These are phyloP conservation scores for Drosophila seguyi DNA, from an alignment of 1,140 invertebrate genomes.

Conservation along the genomic window DNA sequence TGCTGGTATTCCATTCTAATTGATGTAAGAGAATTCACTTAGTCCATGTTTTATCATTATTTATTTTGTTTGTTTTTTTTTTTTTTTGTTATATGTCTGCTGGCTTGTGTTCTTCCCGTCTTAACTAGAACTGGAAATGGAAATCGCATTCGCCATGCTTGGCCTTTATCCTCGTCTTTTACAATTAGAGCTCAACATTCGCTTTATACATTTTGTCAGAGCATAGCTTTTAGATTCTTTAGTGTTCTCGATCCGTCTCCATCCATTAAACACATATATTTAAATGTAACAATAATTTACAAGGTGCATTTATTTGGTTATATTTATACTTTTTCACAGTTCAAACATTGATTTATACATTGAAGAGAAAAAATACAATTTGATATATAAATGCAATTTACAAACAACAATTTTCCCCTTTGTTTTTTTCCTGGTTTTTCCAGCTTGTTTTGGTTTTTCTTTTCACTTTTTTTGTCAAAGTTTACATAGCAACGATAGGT, in stretches of 20 bases:
- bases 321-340: conserved; percentile 37
- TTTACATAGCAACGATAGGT: conserved; percentile 51
- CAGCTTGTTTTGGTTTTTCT: not conserved
- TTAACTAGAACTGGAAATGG: conserved; percentile 49
- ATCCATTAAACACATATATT: conserved; percentile 54
- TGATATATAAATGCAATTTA: conserved; percentile 71
- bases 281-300: conserved; percentile 77
- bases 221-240: conserved; percentile 24
- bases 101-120: conserved; percentile 6
- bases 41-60: conserved; percentile 30
- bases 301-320: conserved; percentile 66
- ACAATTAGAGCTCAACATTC: conserved; percentile 41
- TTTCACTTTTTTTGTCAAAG: conserved; percentile 26
- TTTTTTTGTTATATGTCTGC: conserved; percentile 1
- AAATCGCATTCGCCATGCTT: conserved; percentile 13
- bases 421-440: conserved; percentile 4
- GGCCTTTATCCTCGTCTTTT: conserved; percentile 11
- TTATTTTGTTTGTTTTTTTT: not conserved
- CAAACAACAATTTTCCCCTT: conserved; percentile 41
- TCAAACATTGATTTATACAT: conserved; percentile 62
- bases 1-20: conserved; percentile 49
- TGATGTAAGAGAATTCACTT: conserved; percentile 72
- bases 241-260: conserved; percentile 14
- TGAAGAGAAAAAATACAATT: conserved; percentile 60
- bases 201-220: conserved; percentile 23